These are phyloP conservation scores for Lagopus leucura DNA, from an alignment of 2,113 vertebrate species.

Conservation along the genomic window DNA sequence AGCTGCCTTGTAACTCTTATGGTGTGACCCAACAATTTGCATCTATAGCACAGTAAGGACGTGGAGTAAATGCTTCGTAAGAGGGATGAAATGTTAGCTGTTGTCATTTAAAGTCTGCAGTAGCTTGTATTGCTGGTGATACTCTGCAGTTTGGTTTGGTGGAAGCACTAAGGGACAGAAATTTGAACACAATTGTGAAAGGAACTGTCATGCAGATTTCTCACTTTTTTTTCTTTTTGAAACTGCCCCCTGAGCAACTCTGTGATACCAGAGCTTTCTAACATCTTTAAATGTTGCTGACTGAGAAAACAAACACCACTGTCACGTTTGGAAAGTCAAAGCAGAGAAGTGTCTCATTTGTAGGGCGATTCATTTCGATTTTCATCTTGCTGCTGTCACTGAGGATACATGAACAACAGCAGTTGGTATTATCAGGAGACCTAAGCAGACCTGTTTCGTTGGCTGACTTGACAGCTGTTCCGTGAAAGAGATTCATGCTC, in stretches of 20 bases:
- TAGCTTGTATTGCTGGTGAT: background rate
- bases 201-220: background rate
- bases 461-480: conserved; percentile 69
- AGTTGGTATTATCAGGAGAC: conserved; percentile 66
- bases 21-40: background rate
- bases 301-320: conserved; percentile 56
- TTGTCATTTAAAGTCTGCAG: background rate
- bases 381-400: conserved; percentile 70
- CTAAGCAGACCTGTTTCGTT: conserved; percentile 43
- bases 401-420: conserved; percentile 63
- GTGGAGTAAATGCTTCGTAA: background rate
- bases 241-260: conserved; percentile 7
- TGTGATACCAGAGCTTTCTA: conserved; percentile 9
- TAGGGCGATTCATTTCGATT: conserved; percentile 69
- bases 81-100: background rate
- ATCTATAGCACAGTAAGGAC: background rate
- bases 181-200: background rate
- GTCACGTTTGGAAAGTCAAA: conserved; percentile 66
- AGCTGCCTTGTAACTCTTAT: background rate
- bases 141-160: background rate
- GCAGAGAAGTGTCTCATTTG: conserved; percentile 71
- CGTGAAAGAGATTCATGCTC: conserved; percentile 63
- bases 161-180: background rate
- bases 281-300: conserved; percentile 25
- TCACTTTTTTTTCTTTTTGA: background rate